A percentile compares a stretch with the other conserved stretches of the same genome.
Evolutionary conservation across 2,113 vertebrate species (phyloP).

Genomic region (Nettapus auritus): DNA sequence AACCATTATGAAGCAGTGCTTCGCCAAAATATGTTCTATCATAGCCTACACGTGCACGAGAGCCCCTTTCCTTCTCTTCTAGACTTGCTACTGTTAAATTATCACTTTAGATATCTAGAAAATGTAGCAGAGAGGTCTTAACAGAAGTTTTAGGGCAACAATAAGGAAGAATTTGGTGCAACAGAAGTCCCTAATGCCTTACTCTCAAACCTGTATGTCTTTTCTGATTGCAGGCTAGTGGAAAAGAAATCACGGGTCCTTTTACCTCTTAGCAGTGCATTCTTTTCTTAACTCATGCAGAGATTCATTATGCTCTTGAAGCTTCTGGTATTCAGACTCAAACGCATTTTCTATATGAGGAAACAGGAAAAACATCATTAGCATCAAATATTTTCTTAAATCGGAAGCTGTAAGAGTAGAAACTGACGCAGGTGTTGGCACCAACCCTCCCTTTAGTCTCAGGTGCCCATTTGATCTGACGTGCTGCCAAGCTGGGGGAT

Average conservation of each 20-base stretch:
- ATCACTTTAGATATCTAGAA: neutral
- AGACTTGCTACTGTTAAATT: neutral
- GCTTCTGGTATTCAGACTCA: constrained; percentile 81
- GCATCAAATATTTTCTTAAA: neutral
- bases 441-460: neutral
- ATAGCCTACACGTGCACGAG: neutral
- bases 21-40: neutral
- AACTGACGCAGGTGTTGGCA: neutral
- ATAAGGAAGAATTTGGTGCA: neutral
- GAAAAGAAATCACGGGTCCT: neutral
- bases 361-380: neutral
- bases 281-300: constrained; percentile 89
- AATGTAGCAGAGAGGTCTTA: neutral
- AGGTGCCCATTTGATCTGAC: neutral
- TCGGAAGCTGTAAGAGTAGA: neutral
- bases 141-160: neutral
- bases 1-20: neutral
- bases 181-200: neutral
- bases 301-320: constrained; percentile 87
- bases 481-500: neutral
- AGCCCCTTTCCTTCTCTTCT: neutral
- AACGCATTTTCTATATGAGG: constrained; percentile 83
- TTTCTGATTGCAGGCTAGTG: neutral
- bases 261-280: constrained; percentile 95
- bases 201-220: neutral